A percentile compares a stretch with the other conserved stretches of the same genome.
Conservation (phyloP, 2,888 invertebrate species). For the Ctena decussata region DNA sequence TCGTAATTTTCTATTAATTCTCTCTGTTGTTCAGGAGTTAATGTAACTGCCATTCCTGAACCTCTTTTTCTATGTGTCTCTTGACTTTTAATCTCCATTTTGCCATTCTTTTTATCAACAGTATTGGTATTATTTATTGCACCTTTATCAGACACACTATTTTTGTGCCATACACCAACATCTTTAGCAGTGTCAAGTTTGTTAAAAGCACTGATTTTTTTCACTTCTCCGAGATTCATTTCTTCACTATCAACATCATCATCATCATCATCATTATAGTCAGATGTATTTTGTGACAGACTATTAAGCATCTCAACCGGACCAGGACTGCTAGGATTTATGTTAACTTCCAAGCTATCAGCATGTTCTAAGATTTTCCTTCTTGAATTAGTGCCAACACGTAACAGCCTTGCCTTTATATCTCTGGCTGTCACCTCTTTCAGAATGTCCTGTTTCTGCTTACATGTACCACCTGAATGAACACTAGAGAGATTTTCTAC, state of each 20-base stretch:
- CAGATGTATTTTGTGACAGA: neutral
- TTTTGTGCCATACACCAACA: no score
- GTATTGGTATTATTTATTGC: neutral
- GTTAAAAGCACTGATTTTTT: neutral
- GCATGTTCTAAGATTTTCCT: neutral
- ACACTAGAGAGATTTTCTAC: slow-evolving; percentile 61
- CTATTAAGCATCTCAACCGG: neutral
- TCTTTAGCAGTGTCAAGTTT: neutral
- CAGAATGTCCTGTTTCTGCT: neutral
- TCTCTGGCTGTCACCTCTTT: neutral
- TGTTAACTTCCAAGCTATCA: neutral
- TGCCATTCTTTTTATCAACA: neutral
- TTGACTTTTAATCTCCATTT: neutral
- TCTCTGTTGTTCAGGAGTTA: neutral
- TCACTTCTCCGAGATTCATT: slow-evolving; percentile 35
- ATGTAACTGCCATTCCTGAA: neutral
- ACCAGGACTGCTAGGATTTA: neutral
- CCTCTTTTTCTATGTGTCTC: neutral
- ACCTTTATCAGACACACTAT: neutral
- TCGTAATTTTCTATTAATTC: neutral
- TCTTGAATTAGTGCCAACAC: neutral
- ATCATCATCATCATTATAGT: neutral
- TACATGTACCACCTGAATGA: neutral
- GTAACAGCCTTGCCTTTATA: neutral
- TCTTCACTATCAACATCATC: slow-evolving; percentile 28